Evolutionary conservation across 2,888 invertebrate species (phyloP).

Genomic region (Julus scanicus): DNA sequence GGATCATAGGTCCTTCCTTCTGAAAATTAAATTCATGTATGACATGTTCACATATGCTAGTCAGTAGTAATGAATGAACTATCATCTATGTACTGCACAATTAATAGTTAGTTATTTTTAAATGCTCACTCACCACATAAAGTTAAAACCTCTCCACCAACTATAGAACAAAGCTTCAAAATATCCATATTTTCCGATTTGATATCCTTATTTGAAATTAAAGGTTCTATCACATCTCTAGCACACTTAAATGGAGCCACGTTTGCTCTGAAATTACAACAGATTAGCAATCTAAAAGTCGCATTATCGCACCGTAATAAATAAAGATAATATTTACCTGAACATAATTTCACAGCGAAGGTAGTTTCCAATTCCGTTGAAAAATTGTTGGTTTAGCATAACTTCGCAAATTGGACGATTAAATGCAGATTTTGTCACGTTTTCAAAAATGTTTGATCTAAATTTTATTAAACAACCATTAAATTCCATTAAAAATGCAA

Average conservation of each 20-base stretch:
- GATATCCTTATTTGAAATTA: constrained; percentile 60
- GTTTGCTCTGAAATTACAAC: constrained; percentile 60
- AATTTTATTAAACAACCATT: background rate
- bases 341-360: constrained; percentile 63
- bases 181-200: constrained; percentile 60
- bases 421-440: constrained; percentile 62
- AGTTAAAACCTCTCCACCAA: constrained; percentile 64
- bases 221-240: constrained; percentile 62
- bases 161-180: constrained; percentile 63
- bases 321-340: too few relatives aligned
- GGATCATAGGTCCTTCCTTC: constrained; percentile 5
- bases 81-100: background rate
- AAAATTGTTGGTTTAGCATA: constrained; percentile 65
- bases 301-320: too few relatives aligned
- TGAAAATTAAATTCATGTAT: background rate
- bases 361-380: constrained; percentile 66
- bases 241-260: constrained; percentile 65
- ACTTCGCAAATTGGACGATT: constrained; percentile 66
- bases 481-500: too few relatives aligned
- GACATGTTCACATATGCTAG: background rate
- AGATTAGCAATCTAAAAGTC: background rate
- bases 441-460: constrained; percentile 62
- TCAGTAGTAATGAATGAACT: too few relatives aligned
- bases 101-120: background rate
- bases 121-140: constrained; percentile 61